These are phyloP conservation scores for Patiria miniata DNA, from an alignment of 35 echinoderm and acorn worm species.

Conservation along the genomic window DNA sequence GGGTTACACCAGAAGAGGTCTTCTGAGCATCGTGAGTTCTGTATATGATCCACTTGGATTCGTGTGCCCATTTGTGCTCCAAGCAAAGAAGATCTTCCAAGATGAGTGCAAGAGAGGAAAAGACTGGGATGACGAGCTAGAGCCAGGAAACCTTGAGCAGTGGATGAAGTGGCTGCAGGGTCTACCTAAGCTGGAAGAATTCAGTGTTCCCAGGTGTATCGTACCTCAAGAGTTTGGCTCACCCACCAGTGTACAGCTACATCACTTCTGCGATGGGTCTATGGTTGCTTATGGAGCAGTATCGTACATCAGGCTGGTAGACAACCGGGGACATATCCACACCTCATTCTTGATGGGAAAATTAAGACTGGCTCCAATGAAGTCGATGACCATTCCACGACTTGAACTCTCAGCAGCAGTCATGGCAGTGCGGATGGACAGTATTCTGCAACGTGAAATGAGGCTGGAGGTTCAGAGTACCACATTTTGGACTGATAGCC, in stretches of 20 bases:
- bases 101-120: conserved; percentile 47
- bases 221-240: conserved; percentile 10
- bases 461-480: conserved; percentile 14
- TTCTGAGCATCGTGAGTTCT: conserved; percentile 46
- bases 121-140: conserved; percentile 56
- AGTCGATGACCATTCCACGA: conserved; percentile 43
- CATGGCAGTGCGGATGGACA: conserved; percentile 35
- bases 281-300: conserved; percentile 33
- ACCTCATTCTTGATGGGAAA: conserved; percentile 34
- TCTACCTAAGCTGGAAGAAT: conserved; percentile 14
- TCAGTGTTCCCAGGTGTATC: too few relatives aligned
- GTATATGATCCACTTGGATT: conserved; percentile 58
- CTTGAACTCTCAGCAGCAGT: conserved; percentile 59
- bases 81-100: conserved; percentile 55
- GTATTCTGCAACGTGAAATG: conserved; percentile 35
- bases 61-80: conserved; percentile 39
- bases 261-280: conserved; percentile 39
- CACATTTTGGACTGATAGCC: conserved; percentile 58
- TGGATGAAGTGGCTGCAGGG: conserved; percentile 57
- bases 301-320: conserved; percentile 15
- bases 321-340: conserved; percentile 23
- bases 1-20: conserved; percentile 35
- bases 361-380: conserved; percentile 31
- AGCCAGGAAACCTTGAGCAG: not conserved
- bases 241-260: not conserved